phyloP scores from a whole-genome alignment of 1,140 invertebrate genomes.

The Pseudomyrmex concolor region DNA sequence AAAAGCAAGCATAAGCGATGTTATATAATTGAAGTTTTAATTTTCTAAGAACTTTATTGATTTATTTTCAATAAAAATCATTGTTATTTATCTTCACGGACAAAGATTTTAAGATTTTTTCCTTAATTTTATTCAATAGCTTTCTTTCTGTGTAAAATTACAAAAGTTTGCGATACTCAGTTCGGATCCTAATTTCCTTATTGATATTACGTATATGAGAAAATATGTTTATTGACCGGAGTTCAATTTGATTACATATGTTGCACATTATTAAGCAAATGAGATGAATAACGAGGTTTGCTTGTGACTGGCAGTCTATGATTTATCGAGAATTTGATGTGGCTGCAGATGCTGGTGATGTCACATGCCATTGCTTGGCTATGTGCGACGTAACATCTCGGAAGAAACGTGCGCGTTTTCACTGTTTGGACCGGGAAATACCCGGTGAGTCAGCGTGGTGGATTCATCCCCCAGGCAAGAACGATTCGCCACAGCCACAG shows the following conservation, averaged over 20 bases:
- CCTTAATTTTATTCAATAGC: not conserved
- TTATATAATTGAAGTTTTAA: slow-evolving; percentile 1
- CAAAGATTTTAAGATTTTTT: not conserved
- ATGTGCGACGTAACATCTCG: slow-evolving; percentile 26
- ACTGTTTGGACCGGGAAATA: slow-evolving; percentile 40
- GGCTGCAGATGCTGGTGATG: slow-evolving; percentile 20
- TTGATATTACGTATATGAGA: slow-evolving; percentile 5
- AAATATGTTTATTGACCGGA: slow-evolving; percentile 5
- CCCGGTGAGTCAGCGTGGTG: slow-evolving; percentile 48
- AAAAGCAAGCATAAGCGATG: slow-evolving; percentile 6
- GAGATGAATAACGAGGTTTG: slow-evolving; percentile 44
- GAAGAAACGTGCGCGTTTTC: slow-evolving; percentile 32
- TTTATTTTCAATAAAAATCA: slow-evolving; percentile 1
- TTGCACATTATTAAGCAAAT: slow-evolving; percentile 52
- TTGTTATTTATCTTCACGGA: not conserved
- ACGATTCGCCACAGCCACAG: not conserved
- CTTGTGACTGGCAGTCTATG: slow-evolving; percentile 32
- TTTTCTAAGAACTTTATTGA: slow-evolving; percentile 19
- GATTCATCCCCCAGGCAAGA: slow-evolving; percentile 56
- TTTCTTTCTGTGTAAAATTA: not conserved
- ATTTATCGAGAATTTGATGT: slow-evolving; percentile 34
- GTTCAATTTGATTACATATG: not conserved
- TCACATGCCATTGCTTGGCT: slow-evolving; percentile 16
- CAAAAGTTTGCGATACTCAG: not conserved
- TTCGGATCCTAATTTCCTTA: not conserved